These are phyloP conservation scores for Mylabris phalerata DNA, from an alignment of 1,140 invertebrate genomes.

Conservation along the genomic window DNA sequence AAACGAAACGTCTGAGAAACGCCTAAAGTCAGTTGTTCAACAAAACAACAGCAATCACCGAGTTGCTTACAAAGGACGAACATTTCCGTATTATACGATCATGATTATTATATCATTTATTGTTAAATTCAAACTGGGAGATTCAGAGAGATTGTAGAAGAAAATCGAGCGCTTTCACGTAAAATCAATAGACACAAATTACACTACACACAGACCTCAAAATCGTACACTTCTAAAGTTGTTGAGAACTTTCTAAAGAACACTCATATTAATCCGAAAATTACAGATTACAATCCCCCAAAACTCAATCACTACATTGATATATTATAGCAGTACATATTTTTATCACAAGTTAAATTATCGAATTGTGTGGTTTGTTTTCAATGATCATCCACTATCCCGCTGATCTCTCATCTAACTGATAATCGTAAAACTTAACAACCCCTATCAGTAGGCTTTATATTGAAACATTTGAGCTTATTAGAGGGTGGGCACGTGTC, in stretches of 20 bases:
- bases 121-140: not conserved
- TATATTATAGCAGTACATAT: too few relatives aligned
- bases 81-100: slow-evolving; percentile 23
- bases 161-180: not conserved
- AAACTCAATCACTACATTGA: too few relatives aligned
- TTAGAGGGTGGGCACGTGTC: too few relatives aligned
- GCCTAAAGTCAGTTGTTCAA: slow-evolving; percentile 18
- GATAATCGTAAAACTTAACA: too few relatives aligned
- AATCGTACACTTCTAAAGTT: slow-evolving; percentile 12
- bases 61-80: slow-evolving; percentile 24
- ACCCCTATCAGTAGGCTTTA: too few relatives aligned
- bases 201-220: not conserved
- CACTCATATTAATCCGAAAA: not conserved
- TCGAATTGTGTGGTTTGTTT: too few relatives aligned
- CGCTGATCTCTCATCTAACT: too few relatives aligned
- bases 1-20: slow-evolving; percentile 3
- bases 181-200: not conserved
- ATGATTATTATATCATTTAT: slow-evolving; percentile 17
- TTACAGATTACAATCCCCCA: not conserved
- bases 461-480: too few relatives aligned
- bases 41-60: slow-evolving; percentile 17
- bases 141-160: not conserved
- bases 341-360: too few relatives aligned
- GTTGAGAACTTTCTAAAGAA: slow-evolving; percentile 4
- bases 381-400: too few relatives aligned